These are phyloP conservation scores for Chaenodraco wilsoni DNA, from an alignment of 2,797 vertebrate species.

Conservation along the genomic window DNA sequence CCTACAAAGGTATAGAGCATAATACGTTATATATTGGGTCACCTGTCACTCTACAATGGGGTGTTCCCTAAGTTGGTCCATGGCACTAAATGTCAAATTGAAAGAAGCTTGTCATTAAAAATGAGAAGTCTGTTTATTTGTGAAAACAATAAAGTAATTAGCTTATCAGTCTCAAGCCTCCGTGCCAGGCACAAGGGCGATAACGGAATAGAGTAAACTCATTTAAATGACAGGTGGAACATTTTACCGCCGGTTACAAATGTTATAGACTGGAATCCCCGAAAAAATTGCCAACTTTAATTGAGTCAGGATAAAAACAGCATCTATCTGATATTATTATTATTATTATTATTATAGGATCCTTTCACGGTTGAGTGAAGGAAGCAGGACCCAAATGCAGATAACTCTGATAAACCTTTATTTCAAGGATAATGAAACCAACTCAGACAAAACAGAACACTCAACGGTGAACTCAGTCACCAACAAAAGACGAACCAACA, in stretches of 20 bases:
- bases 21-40: conserved; percentile 6
- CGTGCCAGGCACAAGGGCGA: conserved; percentile 78
- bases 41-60: background rate
- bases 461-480: no score
- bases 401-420: no score
- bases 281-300: background rate
- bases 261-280: conserved; percentile 27
- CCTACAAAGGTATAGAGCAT: background rate
- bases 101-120: background rate
- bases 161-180: conserved; percentile 75
- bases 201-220: conserved; percentile 57
- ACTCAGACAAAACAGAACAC: no score
- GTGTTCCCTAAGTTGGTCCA: background rate
- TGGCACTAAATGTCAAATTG: background rate
- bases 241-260: conserved; percentile 22
- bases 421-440: no score
- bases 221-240: conserved; percentile 27
- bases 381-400: no score
- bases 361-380: no score
- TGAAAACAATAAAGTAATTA: conserved; percentile 71
- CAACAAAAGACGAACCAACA: no score
- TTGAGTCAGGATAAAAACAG: conserved; percentile 1
- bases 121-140: conserved; percentile 61
- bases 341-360: no score
- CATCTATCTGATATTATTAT: background rate